Conservation (phyloP, 2,888 invertebrate species). For the Biston stratarius region DNA sequence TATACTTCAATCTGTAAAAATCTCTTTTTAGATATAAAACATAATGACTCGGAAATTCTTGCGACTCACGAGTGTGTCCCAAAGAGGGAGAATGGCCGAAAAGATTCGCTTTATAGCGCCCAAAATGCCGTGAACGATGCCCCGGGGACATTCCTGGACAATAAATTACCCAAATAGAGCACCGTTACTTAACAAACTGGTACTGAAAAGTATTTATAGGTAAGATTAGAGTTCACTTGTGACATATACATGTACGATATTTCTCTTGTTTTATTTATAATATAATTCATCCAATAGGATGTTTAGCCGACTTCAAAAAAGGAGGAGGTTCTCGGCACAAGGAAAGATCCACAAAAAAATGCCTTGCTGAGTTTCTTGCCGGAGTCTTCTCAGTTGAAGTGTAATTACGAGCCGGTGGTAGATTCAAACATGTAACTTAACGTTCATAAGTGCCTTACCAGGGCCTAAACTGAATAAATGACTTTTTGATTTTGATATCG, state of each 20-base stretch:
- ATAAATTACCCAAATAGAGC: slow-evolving; percentile 49
- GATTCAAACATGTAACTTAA: too few relatives aligned
- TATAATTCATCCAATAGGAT: too few relatives aligned
- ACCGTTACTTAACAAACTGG: slow-evolving; percentile 12
- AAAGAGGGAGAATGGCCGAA: slow-evolving; percentile 35
- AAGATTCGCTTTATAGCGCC: slow-evolving; percentile 46
- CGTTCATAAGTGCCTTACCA: too few relatives aligned
- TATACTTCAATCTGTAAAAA: background rate
- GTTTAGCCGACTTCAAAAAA: too few relatives aligned
- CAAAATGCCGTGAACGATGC: slow-evolving; percentile 47
- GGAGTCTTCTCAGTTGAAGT: too few relatives aligned
- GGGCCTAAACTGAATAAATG: too few relatives aligned
- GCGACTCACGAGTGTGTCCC: slow-evolving; percentile 27
- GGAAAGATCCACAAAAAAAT: too few relatives aligned
- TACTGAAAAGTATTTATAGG: slow-evolving; percentile 10
- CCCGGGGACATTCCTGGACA: slow-evolving; percentile 37
- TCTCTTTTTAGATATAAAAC: slow-evolving; percentile 1
- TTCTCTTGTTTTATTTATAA: background rate
- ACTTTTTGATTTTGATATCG: too few relatives aligned
- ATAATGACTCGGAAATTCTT: slow-evolving; percentile 28
- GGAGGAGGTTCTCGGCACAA: too few relatives aligned
- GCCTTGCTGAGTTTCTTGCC: too few relatives aligned
- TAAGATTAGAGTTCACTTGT: background rate
- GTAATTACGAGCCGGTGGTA: too few relatives aligned
- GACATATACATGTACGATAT: background rate